Percentiles rank a stretch among this genome's conserved stretches.
These are phyloP conservation scores for Meleagris gallopavo DNA, from an alignment of 2,113 vertebrate genomes.

Conservation along the genomic window DNA sequence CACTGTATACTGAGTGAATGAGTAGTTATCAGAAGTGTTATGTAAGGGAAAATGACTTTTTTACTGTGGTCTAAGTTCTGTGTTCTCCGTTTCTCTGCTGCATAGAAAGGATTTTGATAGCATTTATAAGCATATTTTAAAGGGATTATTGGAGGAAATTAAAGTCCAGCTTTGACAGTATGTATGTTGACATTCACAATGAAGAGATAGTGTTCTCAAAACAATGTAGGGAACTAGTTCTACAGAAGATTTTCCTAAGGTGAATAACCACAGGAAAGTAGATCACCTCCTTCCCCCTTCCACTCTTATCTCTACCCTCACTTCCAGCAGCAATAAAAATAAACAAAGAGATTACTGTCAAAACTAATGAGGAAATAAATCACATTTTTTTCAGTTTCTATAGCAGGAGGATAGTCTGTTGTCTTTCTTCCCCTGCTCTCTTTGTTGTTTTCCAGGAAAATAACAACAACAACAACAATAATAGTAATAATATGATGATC, in stretches of 20 bases:
- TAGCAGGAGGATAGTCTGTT: not conserved
- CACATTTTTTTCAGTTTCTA: constrained; percentile 11
- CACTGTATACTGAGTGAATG: not conserved
- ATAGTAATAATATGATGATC: not conserved
- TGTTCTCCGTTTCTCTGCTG: not conserved
- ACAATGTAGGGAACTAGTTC: not conserved
- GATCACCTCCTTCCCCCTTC: not conserved
- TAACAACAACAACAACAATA: too few species aligned
- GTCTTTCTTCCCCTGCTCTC: not conserved
- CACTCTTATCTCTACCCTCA: not conserved
- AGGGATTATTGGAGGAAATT: not conserved
- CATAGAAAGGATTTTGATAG: not conserved
- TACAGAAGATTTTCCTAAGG: not conserved
- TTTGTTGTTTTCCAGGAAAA: constrained; percentile 3
- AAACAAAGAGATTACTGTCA: constrained; percentile 20
- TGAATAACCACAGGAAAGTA: not conserved
- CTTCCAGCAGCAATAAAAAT: not conserved
- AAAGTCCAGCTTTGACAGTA: not conserved
- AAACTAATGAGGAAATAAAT: constrained; percentile 41
- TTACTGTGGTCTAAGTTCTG: not conserved
- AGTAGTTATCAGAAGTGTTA: not conserved
- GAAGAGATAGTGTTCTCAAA: not conserved
- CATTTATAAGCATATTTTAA: not conserved
- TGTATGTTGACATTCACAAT: not conserved
- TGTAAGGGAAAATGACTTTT: not conserved